phyloP scores from a whole-genome alignment of 2,888 invertebrate species.

The Apeira syringaria region DNA sequence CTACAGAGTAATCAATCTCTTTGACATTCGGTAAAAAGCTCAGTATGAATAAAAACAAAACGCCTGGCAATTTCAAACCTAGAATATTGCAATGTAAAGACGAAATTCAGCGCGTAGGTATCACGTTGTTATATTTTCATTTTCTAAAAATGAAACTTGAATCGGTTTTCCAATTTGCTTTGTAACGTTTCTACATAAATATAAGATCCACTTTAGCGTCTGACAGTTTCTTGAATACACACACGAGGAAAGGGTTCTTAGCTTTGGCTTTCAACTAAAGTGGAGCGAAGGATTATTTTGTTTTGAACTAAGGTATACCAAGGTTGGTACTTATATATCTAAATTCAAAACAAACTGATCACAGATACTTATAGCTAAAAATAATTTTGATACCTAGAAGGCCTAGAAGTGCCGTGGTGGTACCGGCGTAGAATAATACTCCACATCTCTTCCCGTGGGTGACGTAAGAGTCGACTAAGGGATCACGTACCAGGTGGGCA shows the following conservation, averaged over 20 bases:
- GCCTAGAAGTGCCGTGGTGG: no score
- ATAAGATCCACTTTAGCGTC: neutral
- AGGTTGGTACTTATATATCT: no score
- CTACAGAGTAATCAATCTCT: no score
- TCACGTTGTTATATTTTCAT: neutral
- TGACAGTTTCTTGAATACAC: neutral
- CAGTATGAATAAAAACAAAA: neutral
- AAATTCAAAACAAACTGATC: no score
- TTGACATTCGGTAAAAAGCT: neutral
- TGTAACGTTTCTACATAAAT: neutral
- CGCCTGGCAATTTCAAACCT: neutral
- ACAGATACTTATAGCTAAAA: no score
- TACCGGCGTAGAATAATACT: no score
- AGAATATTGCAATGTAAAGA: neutral
- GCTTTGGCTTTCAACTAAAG: neutral
- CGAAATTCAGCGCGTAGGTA: neutral
- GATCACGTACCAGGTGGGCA: no score
- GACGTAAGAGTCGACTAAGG: no score
- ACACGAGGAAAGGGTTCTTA: neutral
- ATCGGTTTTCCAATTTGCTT: neutral
- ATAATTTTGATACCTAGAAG: no score
- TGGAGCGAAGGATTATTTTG: neutral
- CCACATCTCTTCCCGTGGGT: no score
- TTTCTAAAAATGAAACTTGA: neutral
- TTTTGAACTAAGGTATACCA: no score